These are phyloP conservation scores for Hermatobates lingyangjiaoensis DNA, from an alignment of 1,140 invertebrate genomes.

Conservation along the genomic window DNA sequence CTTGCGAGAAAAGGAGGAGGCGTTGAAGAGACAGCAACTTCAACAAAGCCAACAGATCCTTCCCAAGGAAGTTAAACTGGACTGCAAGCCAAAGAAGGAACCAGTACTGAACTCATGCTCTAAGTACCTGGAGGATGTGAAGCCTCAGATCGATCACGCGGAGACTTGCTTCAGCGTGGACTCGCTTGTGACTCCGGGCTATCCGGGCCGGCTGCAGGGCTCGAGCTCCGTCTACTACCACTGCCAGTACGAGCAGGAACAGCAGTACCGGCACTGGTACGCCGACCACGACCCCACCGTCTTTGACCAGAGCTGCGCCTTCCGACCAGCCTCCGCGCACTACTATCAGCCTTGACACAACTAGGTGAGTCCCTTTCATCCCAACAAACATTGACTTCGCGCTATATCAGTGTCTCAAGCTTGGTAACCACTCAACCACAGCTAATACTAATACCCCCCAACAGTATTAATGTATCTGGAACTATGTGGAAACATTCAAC, in stretches of 20 bases:
- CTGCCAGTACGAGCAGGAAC: conserved; percentile 14
- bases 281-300: conserved; percentile 8
- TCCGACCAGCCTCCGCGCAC: conserved; percentile 11
- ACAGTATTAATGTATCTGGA: background rate
- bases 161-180: conserved; percentile 14
- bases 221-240: conserved; percentile 9
- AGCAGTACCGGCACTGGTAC: conserved; percentile 9
- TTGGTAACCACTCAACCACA: background rate
- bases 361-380: background rate
- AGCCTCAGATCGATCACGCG: conserved; percentile 6
- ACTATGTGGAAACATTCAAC: background rate
- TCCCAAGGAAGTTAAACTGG: conserved; percentile 10
- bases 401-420: background rate
- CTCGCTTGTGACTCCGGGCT: conserved; percentile 11
- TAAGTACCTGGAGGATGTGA: conserved; percentile 13
- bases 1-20: conserved; percentile 69
- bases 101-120: conserved; percentile 12
- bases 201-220: conserved; percentile 7
- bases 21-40: conserved; percentile 50
- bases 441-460: background rate
- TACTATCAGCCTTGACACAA: conserved; percentile 13
- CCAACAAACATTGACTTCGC: background rate
- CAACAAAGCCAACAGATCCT: conserved; percentile 4
- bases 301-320: conserved; percentile 13
- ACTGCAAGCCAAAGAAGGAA: conserved; percentile 17